Percentiles rank a stretch among this genome's conserved stretches.
Evolutionary conservation across 2,113 vertebrate species (phyloP).

Genomic region (Onychorhynchus coronatus): DNA sequence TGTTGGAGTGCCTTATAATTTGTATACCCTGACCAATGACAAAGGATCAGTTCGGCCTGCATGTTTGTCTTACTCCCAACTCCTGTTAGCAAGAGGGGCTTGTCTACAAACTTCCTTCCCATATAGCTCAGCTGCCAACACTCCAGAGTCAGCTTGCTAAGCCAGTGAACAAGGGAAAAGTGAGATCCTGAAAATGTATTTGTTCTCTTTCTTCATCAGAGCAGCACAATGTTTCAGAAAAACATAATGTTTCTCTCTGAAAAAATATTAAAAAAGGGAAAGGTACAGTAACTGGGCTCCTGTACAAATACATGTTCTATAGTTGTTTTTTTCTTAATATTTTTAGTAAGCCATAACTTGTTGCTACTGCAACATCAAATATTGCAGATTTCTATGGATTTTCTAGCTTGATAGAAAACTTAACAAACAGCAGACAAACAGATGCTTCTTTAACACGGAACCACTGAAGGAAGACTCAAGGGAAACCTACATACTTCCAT

Average conservation of each 20-base stretch:
- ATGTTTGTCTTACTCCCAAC: neutral
- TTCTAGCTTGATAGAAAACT: neutral
- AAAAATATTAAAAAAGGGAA: neutral
- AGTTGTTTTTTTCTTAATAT: neutral
- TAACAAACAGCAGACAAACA: neutral
- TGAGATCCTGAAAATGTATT: neutral
- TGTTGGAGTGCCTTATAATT: neutral
- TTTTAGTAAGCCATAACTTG: neutral
- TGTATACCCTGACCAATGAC: neutral
- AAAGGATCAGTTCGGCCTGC: neutral
- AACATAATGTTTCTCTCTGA: neutral
- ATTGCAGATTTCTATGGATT: neutral
- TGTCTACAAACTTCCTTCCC: neutral
- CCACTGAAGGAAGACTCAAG: neutral
- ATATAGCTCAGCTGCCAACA: neutral
- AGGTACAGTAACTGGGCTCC: neutral
- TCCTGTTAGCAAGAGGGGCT: neutral
- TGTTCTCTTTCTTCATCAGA: neutral
- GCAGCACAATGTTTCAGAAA: neutral
- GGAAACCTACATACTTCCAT: neutral
- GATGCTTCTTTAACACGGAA: neutral
- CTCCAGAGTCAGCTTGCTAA: neutral
- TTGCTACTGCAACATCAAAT: neutral
- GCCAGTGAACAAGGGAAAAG: neutral
- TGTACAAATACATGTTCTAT: neutral